Evolutionary conservation across 2,113 vertebrate species (phyloP).

Genomic region (Jacana jacana): DNA sequence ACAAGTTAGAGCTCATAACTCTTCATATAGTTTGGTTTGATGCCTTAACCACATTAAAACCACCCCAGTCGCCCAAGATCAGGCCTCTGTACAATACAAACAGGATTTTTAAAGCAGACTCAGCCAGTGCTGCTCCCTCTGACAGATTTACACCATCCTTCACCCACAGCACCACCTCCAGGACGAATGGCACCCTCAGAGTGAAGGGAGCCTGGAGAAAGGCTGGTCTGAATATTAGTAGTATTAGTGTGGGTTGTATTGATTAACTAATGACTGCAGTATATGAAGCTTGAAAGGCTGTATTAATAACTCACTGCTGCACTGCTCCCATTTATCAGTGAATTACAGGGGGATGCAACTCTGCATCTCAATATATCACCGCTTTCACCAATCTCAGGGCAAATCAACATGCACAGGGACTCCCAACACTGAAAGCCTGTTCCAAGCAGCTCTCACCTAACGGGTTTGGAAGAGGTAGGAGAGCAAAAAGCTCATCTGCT

Average conservation of each 20-base stretch:
- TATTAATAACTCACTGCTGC: conserved; percentile 33
- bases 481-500: conserved; percentile 3
- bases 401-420: background rate
- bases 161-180: background rate
- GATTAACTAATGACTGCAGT: conserved; percentile 58
- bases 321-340: conserved; percentile 5
- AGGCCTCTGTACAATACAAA: background rate
- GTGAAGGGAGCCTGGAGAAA: background rate
- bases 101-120: background rate
- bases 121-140: background rate
- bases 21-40: background rate
- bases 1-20: background rate
- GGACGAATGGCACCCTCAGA: background rate
- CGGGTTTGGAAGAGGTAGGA: background rate
- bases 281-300: conserved; percentile 35
- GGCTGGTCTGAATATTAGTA: background rate
- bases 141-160: background rate
- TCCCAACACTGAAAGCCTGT: background rate
- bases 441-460: background rate
- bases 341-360: conserved; percentile 34
- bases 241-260: background rate
- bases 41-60: background rate
- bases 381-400: background rate
- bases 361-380: conserved; percentile 24
- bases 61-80: background rate